Conservation (phyloP, 1,140 invertebrate species). For the Leguminivora glycinivorella region DNA sequence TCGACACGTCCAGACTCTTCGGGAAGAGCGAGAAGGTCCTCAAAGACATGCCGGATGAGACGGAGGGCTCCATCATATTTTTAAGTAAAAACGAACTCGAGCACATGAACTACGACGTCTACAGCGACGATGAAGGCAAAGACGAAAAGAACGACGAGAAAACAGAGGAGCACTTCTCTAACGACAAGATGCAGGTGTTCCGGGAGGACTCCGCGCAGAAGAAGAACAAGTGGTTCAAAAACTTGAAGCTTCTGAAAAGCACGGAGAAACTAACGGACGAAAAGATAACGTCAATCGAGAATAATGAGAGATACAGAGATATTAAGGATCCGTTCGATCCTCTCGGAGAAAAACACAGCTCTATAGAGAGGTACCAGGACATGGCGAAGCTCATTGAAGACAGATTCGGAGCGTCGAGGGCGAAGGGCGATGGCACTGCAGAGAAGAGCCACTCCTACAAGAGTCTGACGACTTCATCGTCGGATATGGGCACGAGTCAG, state of each 20-base stretch:
- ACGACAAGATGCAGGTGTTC: conserved; percentile 81
- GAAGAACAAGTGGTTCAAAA: conserved; percentile 81
- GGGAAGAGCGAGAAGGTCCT: conserved; percentile 77
- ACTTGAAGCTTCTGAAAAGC: conserved; percentile 74
- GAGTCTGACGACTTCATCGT: conserved; percentile 75
- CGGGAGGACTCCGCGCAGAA: conserved; percentile 76
- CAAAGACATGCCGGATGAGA: conserved; percentile 81
- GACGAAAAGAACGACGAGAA: conserved; percentile 64
- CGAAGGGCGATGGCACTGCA: conserved; percentile 71
- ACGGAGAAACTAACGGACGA: conserved; percentile 68
- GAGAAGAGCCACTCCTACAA: conserved; percentile 78
- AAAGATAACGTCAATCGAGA: conserved; percentile 71
- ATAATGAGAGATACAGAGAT: conserved; percentile 66
- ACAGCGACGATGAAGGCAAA: conserved; percentile 75
- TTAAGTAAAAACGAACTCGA: conserved; percentile 82
- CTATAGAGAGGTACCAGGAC: conserved; percentile 81
- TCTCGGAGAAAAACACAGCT: conserved; percentile 73
- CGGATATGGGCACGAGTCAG: conserved; percentile 75
- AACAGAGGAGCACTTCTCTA: conserved; percentile 65
- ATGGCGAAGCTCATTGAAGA: conserved; percentile 82
- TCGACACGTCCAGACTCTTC: conserved; percentile 73
- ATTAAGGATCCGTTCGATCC: conserved; percentile 77
- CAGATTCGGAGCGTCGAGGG: conserved; percentile 75
- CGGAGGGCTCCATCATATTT: conserved; percentile 82
- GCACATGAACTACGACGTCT: conserved; percentile 79